Conservation (phyloP, 2,797 vertebrate genomes). For the Poecilia gillii region DNA sequence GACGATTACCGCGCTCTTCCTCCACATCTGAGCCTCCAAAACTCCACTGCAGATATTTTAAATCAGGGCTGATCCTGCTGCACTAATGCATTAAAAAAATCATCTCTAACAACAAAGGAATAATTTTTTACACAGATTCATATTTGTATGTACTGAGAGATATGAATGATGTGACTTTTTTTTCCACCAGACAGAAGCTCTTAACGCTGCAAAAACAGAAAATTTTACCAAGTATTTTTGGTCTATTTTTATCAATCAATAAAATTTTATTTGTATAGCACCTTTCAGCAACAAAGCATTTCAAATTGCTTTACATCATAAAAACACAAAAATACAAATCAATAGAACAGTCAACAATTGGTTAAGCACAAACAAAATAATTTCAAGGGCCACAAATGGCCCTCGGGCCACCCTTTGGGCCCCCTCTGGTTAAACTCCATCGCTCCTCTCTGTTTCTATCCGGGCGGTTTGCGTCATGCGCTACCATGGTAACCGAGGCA, state of each 20-base stretch:
- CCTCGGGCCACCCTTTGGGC: not conserved
- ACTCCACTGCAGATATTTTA: conserved; percentile 15
- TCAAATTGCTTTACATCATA: no score
- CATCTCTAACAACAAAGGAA: not conserved
- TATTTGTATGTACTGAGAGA: conserved; percentile 6
- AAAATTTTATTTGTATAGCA: no score
- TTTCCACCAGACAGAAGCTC: not conserved
- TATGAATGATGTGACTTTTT: not conserved
- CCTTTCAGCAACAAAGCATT: no score
- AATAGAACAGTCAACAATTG: no score
- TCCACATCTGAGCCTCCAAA: conserved; percentile 48
- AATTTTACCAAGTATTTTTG: no score
- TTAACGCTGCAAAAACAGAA: no score
- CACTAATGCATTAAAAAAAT: conserved; percentile 2
- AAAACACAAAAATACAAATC: no score
- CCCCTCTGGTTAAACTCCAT: not conserved
- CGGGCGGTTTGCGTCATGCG: not conserved
- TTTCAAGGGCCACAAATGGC: no score
- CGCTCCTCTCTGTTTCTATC: not conserved
- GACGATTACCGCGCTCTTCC: conserved; percentile 54
- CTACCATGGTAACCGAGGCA: not conserved
- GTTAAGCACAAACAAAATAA: no score
- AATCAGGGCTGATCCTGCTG: conserved; percentile 17
- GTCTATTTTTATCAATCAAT: no score
- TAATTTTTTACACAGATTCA: conserved; percentile 10